phyloP scores from a whole-genome alignment of 2,797 vertebrate genomes.

The Dryobates pubescens region DNA sequence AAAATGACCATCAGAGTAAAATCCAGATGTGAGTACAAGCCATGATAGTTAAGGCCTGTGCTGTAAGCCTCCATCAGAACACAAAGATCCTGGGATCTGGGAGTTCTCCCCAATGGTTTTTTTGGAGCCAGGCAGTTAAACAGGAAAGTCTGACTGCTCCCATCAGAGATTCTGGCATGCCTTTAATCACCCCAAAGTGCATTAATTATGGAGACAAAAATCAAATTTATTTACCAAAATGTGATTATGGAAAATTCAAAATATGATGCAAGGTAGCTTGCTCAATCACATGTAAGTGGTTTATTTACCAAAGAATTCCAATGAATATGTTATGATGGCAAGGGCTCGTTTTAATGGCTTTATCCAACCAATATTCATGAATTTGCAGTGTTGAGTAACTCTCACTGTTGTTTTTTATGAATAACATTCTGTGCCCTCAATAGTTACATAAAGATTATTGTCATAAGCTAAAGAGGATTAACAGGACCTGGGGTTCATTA shows the following conservation, averaged over 20 bases:
- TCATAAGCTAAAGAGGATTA: neutral
- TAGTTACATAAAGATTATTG: neutral
- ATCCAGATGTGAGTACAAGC: neutral
- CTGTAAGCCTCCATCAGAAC: neutral
- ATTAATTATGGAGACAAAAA: constrained; percentile 39
- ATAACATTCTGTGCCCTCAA: neutral
- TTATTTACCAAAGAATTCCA: constrained; percentile 20
- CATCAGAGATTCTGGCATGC: neutral
- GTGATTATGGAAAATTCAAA: constrained; percentile 24
- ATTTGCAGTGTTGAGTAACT: constrained; percentile 21
- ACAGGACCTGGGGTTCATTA: neutral
- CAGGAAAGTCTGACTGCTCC: neutral
- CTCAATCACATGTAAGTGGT: neutral
- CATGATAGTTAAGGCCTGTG: neutral
- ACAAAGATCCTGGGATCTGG: neutral
- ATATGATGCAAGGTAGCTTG: constrained; percentile 18
- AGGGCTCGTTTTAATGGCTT: neutral
- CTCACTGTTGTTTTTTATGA: constrained; percentile 7
- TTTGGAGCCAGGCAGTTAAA: neutral
- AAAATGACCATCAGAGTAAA: neutral
- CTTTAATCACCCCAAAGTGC: neutral
- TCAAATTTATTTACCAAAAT: constrained; percentile 18
- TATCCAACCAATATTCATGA: constrained; percentile 7
- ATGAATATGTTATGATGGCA: neutral
- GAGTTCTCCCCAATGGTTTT: neutral